A percentile compares a stretch with the other conserved stretches of the same genome.
These are phyloP conservation scores for Notodonta ziczac DNA, from an alignment of 2,888 invertebrate species.

Conservation along the genomic window DNA sequence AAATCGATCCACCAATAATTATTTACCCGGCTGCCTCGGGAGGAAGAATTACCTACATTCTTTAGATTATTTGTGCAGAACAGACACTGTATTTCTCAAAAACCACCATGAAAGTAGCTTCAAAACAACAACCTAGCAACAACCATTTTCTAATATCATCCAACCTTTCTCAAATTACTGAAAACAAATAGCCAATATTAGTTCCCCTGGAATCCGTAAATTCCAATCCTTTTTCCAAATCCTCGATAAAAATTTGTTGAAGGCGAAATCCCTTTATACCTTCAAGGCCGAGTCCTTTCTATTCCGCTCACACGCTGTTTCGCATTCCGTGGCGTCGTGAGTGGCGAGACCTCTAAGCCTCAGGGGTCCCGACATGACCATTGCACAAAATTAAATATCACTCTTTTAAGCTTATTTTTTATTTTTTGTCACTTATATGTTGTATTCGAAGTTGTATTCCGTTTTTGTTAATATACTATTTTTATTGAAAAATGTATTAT, in stretches of 20 bases:
- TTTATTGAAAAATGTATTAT: too few species aligned
- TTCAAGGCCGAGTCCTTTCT: constrained; percentile 39
- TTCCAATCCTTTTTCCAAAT: constrained; percentile 33
- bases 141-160: neutral
- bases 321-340: constrained; percentile 52
- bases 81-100: neutral
- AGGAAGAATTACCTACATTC: too few species aligned
- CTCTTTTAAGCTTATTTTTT: constrained; percentile 5
- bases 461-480: too few species aligned
- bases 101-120: constrained; percentile 10
- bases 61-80: too few species aligned
- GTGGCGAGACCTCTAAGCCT: constrained; percentile 37
- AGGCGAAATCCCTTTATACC: constrained; percentile 34
- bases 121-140: too few species aligned
- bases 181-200: constrained; percentile 17
- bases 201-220: constrained; percentile 27
- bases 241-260: constrained; percentile 38
- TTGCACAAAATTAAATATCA: constrained; percentile 55
- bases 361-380: constrained; percentile 31
- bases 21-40: too few species aligned
- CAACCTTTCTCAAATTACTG: neutral
- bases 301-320: constrained; percentile 55
- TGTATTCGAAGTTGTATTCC: too few species aligned
- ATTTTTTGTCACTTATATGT: too few species aligned
- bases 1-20: too few species aligned